These are phyloP conservation scores for Mimachlamys varia DNA, from an alignment of 2,888 invertebrate species.

Conservation along the genomic window DNA sequence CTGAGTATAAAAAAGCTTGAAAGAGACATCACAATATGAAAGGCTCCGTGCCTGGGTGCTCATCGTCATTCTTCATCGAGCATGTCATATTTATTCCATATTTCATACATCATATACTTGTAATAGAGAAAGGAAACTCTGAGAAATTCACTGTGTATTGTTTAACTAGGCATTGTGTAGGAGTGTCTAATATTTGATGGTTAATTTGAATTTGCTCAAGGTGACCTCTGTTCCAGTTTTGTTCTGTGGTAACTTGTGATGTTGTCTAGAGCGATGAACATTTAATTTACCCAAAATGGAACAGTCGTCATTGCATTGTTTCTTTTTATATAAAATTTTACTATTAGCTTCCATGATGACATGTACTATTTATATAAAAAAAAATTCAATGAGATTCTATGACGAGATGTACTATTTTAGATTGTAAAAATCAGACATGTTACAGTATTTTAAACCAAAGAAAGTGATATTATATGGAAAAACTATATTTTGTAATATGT, in stretches of 20 bases:
- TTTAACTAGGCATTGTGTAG: neutral
- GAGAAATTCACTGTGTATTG: constrained; percentile 9
- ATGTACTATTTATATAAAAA: neutral
- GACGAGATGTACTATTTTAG: neutral
- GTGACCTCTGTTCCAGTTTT: neutral
- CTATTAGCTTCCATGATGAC: neutral
- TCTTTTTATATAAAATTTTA: neutral
- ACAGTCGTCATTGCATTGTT: neutral
- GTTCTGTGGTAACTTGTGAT: neutral
- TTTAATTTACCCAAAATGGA: no score
- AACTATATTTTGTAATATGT: no score
- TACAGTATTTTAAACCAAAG: neutral
- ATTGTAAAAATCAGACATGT: neutral
- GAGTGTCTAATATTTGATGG: neutral
- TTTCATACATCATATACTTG: neutral
- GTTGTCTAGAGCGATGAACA: no score
- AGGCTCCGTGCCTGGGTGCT: constrained; percentile 7
- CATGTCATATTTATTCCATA: constrained; percentile 31
- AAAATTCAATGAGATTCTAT: neutral
- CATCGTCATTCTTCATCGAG: neutral
- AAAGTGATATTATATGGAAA: neutral
- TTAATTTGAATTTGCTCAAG: neutral
- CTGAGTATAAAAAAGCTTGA: neutral
- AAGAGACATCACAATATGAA: neutral
- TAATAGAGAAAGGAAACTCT: neutral